Percentiles rank a stretch among this genome's conserved stretches.
Evolutionary conservation across 2,113 vertebrate genomes (phyloP).

Genomic region (Poeciliopsis retropinna): DNA sequence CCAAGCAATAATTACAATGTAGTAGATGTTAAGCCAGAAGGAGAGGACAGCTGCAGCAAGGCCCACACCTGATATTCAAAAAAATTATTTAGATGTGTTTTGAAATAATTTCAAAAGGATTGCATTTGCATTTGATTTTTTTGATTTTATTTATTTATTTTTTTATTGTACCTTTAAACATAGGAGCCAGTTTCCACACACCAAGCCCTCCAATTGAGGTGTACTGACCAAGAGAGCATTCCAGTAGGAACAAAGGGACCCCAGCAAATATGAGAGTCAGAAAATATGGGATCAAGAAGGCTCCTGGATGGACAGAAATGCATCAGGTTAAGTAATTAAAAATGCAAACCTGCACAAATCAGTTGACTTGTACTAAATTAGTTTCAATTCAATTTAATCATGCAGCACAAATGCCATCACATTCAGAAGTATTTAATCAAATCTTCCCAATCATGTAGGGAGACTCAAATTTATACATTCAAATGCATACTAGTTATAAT

Average conservation of each 20-base stretch:
- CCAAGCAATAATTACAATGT: slow-evolving; percentile 98
- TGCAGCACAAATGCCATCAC: background rate
- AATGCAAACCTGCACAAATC: slow-evolving; percentile 13
- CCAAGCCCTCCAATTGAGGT: slow-evolving; percentile 97
- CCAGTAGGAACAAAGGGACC: slow-evolving; percentile 94
- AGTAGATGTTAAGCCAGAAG: slow-evolving; percentile 99
- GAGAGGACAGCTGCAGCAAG: slow-evolving; percentile 95
- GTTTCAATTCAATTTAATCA: no score
- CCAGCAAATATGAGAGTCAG: slow-evolving; percentile 98
- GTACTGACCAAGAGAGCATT: slow-evolving; percentile 93
- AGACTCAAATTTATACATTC: background rate
- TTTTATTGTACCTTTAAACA: slow-evolving; percentile 93
- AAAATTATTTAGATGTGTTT: slow-evolving; percentile 29
- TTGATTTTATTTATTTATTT: background rate
- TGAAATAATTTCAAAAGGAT: background rate
- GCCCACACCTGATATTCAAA: slow-evolving; percentile 87
- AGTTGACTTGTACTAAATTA: background rate
- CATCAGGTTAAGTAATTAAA: slow-evolving; percentile 39
- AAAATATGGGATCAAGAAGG: slow-evolving; percentile 98
- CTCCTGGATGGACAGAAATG: slow-evolving; percentile 81
- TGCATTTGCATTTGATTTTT: slow-evolving; percentile 10
- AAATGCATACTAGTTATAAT: background rate
- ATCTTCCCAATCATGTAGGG: background rate
- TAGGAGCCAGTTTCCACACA: slow-evolving; percentile 97
- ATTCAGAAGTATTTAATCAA: background rate